These are phyloP conservation scores for Proterorhinus semilunaris DNA, from an alignment of 2,113 vertebrate genomes.

Conservation along the genomic window DNA sequence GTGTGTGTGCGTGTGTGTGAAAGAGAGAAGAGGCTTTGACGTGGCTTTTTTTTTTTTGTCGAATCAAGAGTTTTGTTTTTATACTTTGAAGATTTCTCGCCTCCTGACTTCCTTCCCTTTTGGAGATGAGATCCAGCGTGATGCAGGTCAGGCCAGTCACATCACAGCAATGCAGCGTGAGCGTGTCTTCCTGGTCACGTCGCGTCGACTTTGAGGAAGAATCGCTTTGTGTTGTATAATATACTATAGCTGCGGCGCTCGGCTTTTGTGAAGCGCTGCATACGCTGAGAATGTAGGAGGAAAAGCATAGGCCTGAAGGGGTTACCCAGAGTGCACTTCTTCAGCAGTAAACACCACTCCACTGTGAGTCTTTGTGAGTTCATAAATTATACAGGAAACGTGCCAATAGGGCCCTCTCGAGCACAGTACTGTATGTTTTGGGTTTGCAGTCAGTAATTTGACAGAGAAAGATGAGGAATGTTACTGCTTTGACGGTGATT, in stretches of 20 bases:
- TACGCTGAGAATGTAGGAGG: constrained; percentile 16
- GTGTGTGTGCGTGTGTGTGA: too few species aligned
- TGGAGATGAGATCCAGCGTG: constrained; percentile 76
- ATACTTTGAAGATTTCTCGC: not conserved
- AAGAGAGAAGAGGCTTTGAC: not conserved
- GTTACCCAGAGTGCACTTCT: constrained; percentile 10
- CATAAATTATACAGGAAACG: constrained; percentile 46
- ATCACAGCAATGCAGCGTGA: constrained; percentile 67
- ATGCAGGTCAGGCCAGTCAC: constrained; percentile 70
- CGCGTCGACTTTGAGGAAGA: not conserved
- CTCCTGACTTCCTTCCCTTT: constrained; percentile 4
- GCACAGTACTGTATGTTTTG: constrained; percentile 3
- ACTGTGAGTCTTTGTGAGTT: constrained; percentile 37
- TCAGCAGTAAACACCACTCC: constrained; percentile 23
- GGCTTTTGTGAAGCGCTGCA: not conserved
- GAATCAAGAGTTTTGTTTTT: constrained; percentile 4
- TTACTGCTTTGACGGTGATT: not conserved
- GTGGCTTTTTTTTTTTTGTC: not conserved
- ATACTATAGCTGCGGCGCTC: not conserved
- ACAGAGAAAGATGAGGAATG: not conserved
- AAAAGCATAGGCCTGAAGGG: constrained; percentile 4
- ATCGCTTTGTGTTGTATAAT: not conserved
- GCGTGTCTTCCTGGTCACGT: constrained; percentile 31
- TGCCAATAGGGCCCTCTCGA: constrained; percentile 2
- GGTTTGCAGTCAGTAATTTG: not conserved